Conservation (phyloP, 2,113 vertebrate genomes). For the Benitochromis conjunctus region DNA sequence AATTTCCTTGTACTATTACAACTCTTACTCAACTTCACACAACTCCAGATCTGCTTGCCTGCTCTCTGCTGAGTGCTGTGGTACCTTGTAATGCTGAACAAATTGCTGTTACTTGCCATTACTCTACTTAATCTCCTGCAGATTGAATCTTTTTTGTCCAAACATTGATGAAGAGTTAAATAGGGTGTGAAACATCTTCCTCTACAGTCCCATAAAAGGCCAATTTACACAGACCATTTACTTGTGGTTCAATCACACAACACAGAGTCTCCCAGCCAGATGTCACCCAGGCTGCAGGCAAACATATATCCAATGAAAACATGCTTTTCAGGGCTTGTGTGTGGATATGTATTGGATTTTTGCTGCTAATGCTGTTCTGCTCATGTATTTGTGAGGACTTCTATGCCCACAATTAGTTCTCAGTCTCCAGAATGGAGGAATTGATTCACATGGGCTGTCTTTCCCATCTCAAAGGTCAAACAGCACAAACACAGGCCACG, state of each 20-base stretch:
- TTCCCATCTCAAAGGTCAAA: constrained; percentile 9
- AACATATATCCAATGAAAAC: constrained; percentile 11
- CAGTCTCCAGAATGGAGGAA: not conserved
- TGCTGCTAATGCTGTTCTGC: not conserved
- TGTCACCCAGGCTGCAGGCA: constrained; percentile 44
- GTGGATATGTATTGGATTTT: constrained; percentile 2
- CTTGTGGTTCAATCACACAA: constrained; percentile 12
- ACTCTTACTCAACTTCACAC: not conserved
- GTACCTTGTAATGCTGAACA: not conserved
- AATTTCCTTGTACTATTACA: not conserved
- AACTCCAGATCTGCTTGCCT: not conserved
- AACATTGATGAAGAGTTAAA: constrained; percentile 59
- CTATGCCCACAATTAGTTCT: not conserved
- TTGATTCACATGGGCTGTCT: not conserved
- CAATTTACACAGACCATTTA: constrained; percentile 69
- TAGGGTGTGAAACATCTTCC: constrained; percentile 62
- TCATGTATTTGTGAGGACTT: not conserved
- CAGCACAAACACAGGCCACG: not conserved
- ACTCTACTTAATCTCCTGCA: constrained; percentile 35
- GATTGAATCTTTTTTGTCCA: constrained; percentile 25
- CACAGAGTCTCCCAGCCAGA: constrained; percentile 25
- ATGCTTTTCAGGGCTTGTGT: not conserved
- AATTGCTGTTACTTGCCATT: constrained; percentile 5
- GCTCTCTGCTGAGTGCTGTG: not conserved
- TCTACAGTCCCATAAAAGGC: constrained; percentile 57